These are phyloP conservation scores for Aphelinus atriplicis DNA, from an alignment of 1,140 invertebrate genomes.

Conservation along the genomic window DNA sequence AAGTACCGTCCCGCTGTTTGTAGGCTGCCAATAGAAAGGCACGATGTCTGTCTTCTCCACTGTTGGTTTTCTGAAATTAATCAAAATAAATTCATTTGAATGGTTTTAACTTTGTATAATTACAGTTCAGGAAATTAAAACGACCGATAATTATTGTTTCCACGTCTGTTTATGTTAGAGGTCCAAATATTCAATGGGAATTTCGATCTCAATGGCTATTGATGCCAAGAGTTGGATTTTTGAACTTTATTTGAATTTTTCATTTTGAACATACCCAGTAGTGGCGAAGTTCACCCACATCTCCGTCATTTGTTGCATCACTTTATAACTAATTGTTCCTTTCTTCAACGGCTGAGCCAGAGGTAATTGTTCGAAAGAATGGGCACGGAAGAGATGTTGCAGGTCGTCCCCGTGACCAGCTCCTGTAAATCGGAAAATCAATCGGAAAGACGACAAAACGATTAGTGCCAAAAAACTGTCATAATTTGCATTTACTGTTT, in stretches of 20 bases:
- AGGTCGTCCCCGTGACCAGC: background rate
- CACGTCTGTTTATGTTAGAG: background rate
- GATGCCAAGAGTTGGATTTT: background rate
- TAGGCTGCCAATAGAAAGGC: background rate
- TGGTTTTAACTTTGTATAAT: background rate
- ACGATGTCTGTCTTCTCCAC: background rate
- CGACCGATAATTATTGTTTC: background rate
- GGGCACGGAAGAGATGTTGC: background rate
- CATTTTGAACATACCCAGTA: no score
- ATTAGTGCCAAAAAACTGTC: background rate
- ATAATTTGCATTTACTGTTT: background rate
- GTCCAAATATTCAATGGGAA: background rate
- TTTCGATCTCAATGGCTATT: background rate
- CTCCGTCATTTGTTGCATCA: no score
- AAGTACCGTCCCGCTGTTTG: background rate
- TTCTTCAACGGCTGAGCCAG: no score
- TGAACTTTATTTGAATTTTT: no score
- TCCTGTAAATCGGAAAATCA: background rate
- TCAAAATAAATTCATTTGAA: background rate
- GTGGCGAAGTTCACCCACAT: no score
- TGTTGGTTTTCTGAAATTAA: background rate
- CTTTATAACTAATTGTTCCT: no score
- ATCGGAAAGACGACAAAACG: no score
- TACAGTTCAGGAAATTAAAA: no score
- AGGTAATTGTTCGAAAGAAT: background rate